Evolutionary conservation across 2,888 invertebrate species (phyloP).

Genomic region (Lysandra bellargus): DNA sequence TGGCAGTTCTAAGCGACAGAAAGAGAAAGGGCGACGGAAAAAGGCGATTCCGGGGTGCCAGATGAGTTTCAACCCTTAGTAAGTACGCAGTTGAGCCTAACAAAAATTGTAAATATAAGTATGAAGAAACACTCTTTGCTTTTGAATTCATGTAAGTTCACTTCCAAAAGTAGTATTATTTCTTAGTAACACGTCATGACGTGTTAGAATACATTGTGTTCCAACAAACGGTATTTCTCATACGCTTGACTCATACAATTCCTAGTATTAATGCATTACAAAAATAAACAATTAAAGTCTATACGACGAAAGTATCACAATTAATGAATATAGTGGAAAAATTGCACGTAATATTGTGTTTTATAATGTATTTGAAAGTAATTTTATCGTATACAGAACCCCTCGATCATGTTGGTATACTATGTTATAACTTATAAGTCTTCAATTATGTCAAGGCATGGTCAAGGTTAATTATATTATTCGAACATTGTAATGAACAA

Average conservation of each 20-base stretch:
- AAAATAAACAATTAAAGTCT: too few species aligned
- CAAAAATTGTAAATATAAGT: too few species aligned
- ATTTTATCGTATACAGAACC: neutral
- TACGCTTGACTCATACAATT: neutral
- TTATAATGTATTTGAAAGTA: too few species aligned
- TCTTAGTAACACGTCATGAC: neutral
- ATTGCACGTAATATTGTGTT: too few species aligned
- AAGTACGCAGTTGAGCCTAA: too few species aligned
- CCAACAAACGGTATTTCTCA: neutral
- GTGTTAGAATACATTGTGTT: neutral
- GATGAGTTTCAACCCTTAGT: too few species aligned
- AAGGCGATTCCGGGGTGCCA: too few species aligned
- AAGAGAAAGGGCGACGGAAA: too few species aligned
- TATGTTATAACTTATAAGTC: neutral
- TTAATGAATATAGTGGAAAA: too few species aligned
- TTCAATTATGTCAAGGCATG: neutral
- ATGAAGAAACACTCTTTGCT: too few species aligned
- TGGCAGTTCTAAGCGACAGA: too few species aligned
- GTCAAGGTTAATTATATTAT: constrained; percentile 13
- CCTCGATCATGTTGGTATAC: neutral
- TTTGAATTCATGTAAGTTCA: neutral
- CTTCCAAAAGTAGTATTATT: neutral
- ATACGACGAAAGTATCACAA: too few species aligned
- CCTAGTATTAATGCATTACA: neutral
- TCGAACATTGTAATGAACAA: neutral